A percentile compares a stretch with the other conserved stretches of the same genome.
These are phyloP conservation scores for Zeus faber DNA, from an alignment of 2,113 vertebrate genomes.

Conservation along the genomic window DNA sequence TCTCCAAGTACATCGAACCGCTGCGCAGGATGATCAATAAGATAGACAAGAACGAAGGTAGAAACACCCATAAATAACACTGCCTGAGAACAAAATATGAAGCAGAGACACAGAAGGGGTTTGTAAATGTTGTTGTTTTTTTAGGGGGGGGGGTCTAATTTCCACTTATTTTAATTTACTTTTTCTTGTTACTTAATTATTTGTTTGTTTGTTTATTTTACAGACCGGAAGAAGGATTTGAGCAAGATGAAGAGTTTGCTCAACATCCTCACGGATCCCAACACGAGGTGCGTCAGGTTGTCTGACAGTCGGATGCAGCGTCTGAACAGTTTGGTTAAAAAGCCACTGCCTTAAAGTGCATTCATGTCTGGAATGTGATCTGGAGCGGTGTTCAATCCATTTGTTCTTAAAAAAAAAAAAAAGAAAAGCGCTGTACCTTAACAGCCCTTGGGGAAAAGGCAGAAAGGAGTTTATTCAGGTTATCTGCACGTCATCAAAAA, in stretches of 20 bases:
- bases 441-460: too few relatives aligned
- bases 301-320: neutral
- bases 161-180: neutral
- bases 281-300: conserved; percentile 79
- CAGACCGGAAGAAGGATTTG: conserved; percentile 96
- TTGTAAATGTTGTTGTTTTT: neutral
- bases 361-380: too few relatives aligned
- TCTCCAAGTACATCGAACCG: conserved; percentile 97
- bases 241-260: conserved; percentile 99
- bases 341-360: too few relatives aligned
- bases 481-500: too few relatives aligned
- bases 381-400: too few relatives aligned
- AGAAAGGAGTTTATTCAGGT: too few relatives aligned
- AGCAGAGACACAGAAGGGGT: too few relatives aligned
- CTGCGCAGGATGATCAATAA: conserved; percentile 98
- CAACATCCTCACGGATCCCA: conserved; percentile 95
- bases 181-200: neutral
- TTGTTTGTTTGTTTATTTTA: neutral
- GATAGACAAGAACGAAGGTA: conserved; percentile 99
- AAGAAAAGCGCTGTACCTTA: too few relatives aligned
- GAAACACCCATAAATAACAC: neutral
- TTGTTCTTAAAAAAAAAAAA: too few relatives aligned
- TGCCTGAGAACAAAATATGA: neutral
- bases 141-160: neutral
- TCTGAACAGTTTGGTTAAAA: too few relatives aligned